These are phyloP conservation scores for Nasonia oneida DNA, from an alignment of 2,888 invertebrate species.

Conservation along the genomic window DNA sequence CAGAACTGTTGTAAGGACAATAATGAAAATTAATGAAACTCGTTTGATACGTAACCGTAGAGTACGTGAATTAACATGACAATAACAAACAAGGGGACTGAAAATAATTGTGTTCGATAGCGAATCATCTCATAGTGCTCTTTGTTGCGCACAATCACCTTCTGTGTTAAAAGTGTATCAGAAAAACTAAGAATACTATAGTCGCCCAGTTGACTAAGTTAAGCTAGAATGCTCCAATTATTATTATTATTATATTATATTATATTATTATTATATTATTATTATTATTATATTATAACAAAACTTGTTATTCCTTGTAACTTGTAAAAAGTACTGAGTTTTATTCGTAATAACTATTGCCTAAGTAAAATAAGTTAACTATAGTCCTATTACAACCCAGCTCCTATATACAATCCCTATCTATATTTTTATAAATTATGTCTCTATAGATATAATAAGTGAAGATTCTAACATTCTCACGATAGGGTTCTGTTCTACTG, in stretches of 20 bases:
- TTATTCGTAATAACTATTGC: conserved; percentile 77
- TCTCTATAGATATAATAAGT: conserved; percentile 78
- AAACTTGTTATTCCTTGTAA: conserved; percentile 78
- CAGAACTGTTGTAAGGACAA: conserved; percentile 48
- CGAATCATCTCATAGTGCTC: conserved; percentile 61
- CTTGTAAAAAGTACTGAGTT: conserved; percentile 79
- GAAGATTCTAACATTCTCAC: conserved; percentile 76
- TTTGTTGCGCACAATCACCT: conserved; percentile 61
- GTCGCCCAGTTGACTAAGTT: conserved; percentile 68
- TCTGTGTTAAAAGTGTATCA: conserved; percentile 57
- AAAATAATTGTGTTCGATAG: conserved; percentile 52
- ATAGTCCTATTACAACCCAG: conserved; percentile 68
- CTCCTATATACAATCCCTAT: conserved; percentile 69
- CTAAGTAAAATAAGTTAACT: conserved; percentile 74
- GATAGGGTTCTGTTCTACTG: conserved; percentile 74
- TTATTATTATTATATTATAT: conserved; percentile 60
- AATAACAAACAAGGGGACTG: conserved; percentile 56
- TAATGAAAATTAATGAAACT: conserved; percentile 41
- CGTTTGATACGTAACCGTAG: conserved; percentile 45
- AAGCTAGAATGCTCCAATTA: conserved; percentile 66
- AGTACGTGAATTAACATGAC: conserved; percentile 59
- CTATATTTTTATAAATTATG: conserved; percentile 77
- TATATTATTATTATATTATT: conserved; percentile 62
- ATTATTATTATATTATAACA: conserved; percentile 70
- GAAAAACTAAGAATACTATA: conserved; percentile 64